These are phyloP conservation scores for Acromyrmex heyeri DNA, from an alignment of 1,140 invertebrate genomes.

Conservation along the genomic window DNA sequence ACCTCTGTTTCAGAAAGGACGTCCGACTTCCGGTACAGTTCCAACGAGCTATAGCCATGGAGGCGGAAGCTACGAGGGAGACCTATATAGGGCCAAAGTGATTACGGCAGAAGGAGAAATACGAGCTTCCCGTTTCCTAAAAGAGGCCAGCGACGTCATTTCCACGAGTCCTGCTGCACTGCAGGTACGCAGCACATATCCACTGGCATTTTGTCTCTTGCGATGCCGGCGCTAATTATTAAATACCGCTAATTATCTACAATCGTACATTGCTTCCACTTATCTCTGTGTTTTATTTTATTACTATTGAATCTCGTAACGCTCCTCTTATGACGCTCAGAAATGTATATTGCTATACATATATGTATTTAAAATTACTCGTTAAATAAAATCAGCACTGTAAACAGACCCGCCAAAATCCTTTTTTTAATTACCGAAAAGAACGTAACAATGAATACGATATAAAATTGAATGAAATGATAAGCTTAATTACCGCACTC, in stretches of 20 bases:
- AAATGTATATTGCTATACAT: background rate
- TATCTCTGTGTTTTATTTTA: background rate
- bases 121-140: constrained; percentile 94
- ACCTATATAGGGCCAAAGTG: constrained; percentile 88
- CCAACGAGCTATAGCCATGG: constrained; percentile 96
- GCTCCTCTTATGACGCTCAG: background rate
- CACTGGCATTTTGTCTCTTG: background rate
- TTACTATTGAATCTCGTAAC: background rate
- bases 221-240: background rate
- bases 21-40: constrained; percentile 95
- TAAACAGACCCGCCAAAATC: background rate
- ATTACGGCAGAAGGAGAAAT: constrained; percentile 95
- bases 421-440: constrained; percentile 20
- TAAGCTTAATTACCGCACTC: background rate
- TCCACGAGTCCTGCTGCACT: constrained; percentile 90
- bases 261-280: background rate
- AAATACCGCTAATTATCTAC: constrained; percentile 21
- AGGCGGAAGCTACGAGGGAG: constrained; percentile 95
- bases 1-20: constrained; percentile 91
- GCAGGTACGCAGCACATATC: constrained; percentile 78
- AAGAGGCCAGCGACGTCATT: constrained; percentile 97
- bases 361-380: constrained; percentile 1
- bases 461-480: background rate
- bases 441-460: background rate
- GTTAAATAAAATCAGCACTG: background rate